These are phyloP conservation scores for Nibea albiflora DNA, from an alignment of 2,113 vertebrate species.

Conservation along the genomic window DNA sequence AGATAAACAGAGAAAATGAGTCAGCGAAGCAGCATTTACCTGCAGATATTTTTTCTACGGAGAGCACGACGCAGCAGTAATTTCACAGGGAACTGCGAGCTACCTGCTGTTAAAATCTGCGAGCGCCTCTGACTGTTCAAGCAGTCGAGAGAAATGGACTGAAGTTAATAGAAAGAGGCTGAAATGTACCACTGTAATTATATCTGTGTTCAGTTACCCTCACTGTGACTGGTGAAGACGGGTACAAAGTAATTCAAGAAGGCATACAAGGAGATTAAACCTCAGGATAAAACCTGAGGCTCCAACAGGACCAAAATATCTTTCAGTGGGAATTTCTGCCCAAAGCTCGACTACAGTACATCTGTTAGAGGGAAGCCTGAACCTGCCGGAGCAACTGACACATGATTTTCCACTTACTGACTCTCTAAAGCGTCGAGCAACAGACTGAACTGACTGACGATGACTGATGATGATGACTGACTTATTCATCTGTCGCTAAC, in stretches of 20 bases:
- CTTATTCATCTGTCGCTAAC: background rate
- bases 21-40: background rate
- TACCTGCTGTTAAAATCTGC: background rate
- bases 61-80: background rate
- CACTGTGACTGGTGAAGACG: background rate
- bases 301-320: background rate
- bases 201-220: background rate
- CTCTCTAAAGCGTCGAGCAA: background rate
- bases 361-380: background rate
- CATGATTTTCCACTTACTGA: background rate
- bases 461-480: background rate
- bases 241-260: background rate
- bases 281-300: background rate
- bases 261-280: background rate
- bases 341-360: background rate
- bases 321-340: background rate
- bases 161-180: conserved; percentile 9
- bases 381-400: background rate
- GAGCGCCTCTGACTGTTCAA: background rate
- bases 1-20: background rate
- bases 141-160: conserved; percentile 4
- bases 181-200: conserved; percentile 5
- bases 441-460: background rate
- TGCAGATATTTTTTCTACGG: conserved; percentile 4
- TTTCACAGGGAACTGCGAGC: background rate